These are phyloP conservation scores for Synanceia verrucosa DNA, from an alignment of 2,797 vertebrate genomes.

Conservation along the genomic window DNA sequence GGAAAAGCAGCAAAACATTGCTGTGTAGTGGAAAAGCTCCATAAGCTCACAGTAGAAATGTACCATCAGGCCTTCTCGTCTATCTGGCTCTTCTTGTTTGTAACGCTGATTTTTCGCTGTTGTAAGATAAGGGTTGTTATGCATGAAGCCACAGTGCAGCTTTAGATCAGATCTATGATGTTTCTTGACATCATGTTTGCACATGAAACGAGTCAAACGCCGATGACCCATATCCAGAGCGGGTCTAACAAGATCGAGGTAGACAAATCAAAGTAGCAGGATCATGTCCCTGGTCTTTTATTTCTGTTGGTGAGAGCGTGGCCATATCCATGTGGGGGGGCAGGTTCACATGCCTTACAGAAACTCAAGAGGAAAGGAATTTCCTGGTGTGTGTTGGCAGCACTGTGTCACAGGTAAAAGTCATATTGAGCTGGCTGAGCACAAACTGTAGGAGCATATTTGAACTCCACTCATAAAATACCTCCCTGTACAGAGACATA, in stretches of 20 bases:
- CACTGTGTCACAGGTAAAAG: constrained; percentile 39
- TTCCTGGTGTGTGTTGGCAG: constrained; percentile 41
- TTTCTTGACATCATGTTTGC: constrained; percentile 19
- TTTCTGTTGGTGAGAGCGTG: neutral
- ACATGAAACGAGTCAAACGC: constrained; percentile 36
- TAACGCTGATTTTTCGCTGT: neutral
- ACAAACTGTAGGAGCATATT: constrained; percentile 1
- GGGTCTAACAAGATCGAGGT: neutral
- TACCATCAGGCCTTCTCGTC: neutral
- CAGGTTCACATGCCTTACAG: constrained; percentile 27
- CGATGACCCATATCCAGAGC: neutral
- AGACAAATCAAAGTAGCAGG: constrained; percentile 12
- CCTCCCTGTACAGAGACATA: neutral
- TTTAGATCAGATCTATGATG: constrained; percentile 36
- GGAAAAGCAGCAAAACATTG: too few species aligned
- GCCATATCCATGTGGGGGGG: constrained; percentile 14
- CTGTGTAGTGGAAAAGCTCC: too few species aligned
- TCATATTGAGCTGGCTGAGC: constrained; percentile 11
- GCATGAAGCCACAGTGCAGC: constrained; percentile 10
- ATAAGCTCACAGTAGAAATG: too few species aligned
- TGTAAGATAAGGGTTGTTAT: constrained; percentile 37
- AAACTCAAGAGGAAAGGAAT: constrained; percentile 47
- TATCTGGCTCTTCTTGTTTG: neutral
- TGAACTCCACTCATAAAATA: constrained; percentile 5
- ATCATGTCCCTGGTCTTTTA: neutral